phyloP scores from a whole-genome alignment of 1,140 invertebrate genomes.

The Parasteatoda tepidariorum region DNA sequence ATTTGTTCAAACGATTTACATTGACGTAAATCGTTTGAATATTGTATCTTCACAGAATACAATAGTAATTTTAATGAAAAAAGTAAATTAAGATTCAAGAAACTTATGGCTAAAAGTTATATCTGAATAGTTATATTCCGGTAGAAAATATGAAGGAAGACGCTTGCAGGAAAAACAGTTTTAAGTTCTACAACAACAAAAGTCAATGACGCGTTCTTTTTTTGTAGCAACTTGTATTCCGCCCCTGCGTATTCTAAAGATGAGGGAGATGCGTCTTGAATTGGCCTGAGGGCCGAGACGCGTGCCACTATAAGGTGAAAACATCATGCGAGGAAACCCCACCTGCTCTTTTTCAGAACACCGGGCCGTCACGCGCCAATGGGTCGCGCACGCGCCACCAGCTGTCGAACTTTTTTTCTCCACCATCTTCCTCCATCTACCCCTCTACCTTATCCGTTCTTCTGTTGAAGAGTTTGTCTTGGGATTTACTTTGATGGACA shows the following conservation, averaged over 20 bases:
- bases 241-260: not conserved
- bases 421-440: not conserved
- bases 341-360: conserved; percentile 27
- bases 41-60: too few species aligned
- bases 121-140: too few species aligned
- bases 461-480: not conserved
- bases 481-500: not conserved
- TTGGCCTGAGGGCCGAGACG: not conserved
- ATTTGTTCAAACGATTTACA: too few species aligned
- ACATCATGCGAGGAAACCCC: not conserved
- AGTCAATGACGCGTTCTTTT: too few species aligned
- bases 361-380: conserved; percentile 20
- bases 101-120: too few species aligned
- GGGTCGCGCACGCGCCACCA: conserved; percentile 30
- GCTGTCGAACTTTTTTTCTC: not conserved
- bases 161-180: too few species aligned
- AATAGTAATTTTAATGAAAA: too few species aligned
- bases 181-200: too few species aligned
- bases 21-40: too few species aligned
- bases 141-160: too few species aligned
- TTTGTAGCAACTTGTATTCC: not conserved
- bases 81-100: too few species aligned
- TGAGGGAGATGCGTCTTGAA: not conserved
- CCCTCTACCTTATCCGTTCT: not conserved
- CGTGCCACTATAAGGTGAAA: not conserved